Percentiles rank a stretch among this genome's conserved stretches.
Evolutionary conservation across 2,113 vertebrate genomes (phyloP).

Genomic region (Sialia sialis): DNA sequence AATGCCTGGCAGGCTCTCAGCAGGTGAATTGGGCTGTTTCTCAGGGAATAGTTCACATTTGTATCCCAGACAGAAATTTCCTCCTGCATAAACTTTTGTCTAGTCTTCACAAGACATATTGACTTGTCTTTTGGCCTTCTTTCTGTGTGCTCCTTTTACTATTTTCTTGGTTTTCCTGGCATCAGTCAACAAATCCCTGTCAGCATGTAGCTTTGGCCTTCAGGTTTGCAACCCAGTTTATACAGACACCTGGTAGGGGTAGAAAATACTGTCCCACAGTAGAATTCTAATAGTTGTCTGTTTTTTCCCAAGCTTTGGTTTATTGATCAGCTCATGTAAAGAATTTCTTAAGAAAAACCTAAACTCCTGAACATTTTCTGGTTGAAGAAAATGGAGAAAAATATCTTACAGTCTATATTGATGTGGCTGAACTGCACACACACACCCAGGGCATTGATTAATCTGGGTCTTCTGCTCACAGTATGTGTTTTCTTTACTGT

Average conservation of each 20-base stretch:
- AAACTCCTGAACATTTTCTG: not conserved
- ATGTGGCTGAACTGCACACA: not conserved
- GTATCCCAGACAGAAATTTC: not conserved
- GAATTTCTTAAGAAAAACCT: not conserved
- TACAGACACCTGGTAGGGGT: not conserved
- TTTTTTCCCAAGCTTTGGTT: not conserved
- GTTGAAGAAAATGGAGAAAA: not conserved
- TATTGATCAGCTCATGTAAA: not conserved
- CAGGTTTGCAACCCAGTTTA: not conserved
- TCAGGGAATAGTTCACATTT: not conserved
- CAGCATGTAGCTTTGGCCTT: not conserved
- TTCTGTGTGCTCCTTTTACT: not conserved
- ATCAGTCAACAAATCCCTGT: not conserved
- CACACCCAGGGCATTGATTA: not conserved
- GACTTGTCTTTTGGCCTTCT: not conserved
- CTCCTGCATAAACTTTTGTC: not conserved
- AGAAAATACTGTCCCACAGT: not conserved
- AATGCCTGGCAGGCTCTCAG: not conserved
- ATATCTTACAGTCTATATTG: not conserved
- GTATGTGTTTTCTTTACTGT: not conserved
- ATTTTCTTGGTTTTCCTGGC: not conserved
- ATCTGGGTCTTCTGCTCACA: not conserved
- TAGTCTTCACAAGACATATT: fast-evolving
- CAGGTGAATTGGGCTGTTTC: not conserved
- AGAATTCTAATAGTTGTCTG: not conserved